phyloP scores from a whole-genome alignment of 2,797 vertebrate genomes.

The Liasis olivaceus region DNA sequence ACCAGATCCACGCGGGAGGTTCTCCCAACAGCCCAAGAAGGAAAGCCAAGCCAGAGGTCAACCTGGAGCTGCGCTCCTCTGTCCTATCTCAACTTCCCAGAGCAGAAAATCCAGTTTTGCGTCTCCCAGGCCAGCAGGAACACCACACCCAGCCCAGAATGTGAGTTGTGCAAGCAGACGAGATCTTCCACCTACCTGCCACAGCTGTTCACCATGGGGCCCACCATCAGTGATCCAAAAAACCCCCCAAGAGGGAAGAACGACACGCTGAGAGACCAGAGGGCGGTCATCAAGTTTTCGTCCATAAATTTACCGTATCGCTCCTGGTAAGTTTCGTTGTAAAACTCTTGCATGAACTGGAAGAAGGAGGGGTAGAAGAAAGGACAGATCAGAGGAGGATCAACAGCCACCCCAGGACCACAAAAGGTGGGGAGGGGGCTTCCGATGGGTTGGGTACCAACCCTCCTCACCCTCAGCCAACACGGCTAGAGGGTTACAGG shows the following conservation, averaged over 20 bases:
- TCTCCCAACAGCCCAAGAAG: neutral
- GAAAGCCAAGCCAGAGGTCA: neutral
- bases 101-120: neutral
- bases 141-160: no score
- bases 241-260: conserved; percentile 93
- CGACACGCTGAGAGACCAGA: conserved; percentile 94
- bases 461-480: neutral
- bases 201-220: conserved; percentile 84
- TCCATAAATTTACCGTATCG: conserved; percentile 67
- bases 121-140: neutral
- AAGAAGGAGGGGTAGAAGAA: conserved; percentile 33
- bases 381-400: neutral
- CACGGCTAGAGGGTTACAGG: neutral
- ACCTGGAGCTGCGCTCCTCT: no score
- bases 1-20: neutral
- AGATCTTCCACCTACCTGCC: conserved; percentile 79
- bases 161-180: neutral
- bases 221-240: conserved; percentile 90
- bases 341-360: conserved; percentile 89
- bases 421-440: neutral
- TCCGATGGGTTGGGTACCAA: neutral
- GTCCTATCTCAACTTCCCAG: no score
- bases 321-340: conserved; percentile 79
- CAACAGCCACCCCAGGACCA: neutral
- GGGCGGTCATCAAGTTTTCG: conserved; percentile 70